Conservation (phyloP, 2,113 vertebrate species). For the Cyanocitta stelleri region DNA sequence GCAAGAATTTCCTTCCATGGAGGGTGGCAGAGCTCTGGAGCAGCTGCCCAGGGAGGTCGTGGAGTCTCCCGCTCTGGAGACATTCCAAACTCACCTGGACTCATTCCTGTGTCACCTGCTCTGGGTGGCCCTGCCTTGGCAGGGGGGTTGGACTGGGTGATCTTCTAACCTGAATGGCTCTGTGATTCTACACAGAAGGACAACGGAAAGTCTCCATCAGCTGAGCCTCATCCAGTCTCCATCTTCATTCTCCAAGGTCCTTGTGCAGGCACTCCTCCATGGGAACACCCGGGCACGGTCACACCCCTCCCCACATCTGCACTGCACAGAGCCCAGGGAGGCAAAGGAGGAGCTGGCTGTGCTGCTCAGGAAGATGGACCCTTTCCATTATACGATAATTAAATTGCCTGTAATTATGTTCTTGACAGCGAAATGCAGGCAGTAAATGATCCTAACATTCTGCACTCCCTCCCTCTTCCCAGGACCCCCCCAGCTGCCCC, state of each 20-base stretch:
- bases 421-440: constrained; percentile 25
- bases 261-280: neutral
- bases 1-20: neutral
- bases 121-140: neutral
- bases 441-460: constrained; percentile 42
- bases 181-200: neutral
- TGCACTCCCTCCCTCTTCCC: neutral
- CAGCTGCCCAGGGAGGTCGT: neutral
- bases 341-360: neutral
- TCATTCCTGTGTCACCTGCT: neutral
- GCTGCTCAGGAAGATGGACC: neutral
- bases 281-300: accelerated
- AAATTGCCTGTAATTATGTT: constrained; percentile 57
- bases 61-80: neutral
- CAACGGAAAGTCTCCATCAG: neutral
- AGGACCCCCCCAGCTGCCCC: neutral
- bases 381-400: constrained; percentile 29
- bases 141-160: neutral
- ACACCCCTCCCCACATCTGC: neutral
- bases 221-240: neutral
- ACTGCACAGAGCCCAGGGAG: neutral
- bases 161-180: neutral
- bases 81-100: neutral
- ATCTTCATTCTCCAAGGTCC: neutral
- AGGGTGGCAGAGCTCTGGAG: neutral